Percentiles rank a stretch among this genome's conserved stretches.
Conservation (phyloP, 2,888 invertebrate species). For the Torymus tubicola region DNA sequence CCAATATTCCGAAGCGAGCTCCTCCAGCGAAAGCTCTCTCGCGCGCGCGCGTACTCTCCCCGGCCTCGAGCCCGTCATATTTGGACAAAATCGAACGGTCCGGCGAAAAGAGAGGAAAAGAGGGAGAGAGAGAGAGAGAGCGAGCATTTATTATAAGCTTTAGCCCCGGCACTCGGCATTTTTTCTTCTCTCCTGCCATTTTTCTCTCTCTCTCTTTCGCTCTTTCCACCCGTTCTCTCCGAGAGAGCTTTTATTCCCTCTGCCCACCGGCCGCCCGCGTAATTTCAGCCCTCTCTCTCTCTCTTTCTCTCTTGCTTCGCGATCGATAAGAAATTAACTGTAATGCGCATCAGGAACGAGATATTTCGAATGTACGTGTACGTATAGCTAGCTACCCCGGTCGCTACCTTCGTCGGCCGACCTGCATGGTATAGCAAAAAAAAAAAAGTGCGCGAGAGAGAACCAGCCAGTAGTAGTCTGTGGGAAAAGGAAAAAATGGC, state of each 20-base stretch:
- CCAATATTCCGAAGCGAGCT: slow-evolving; percentile 75
- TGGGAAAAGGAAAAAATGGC: slow-evolving; percentile 29
- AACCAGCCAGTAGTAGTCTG: slow-evolving; percentile 6
- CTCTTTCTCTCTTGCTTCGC: slow-evolving; percentile 54
- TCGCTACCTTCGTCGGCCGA: too few relatives aligned
- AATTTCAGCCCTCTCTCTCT: slow-evolving; percentile 39
- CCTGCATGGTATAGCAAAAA: background rate
- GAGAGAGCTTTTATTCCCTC: slow-evolving; percentile 25
- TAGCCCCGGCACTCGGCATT: slow-evolving; percentile 54
- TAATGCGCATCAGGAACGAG: slow-evolving; percentile 55
- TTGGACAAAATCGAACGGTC: slow-evolving; percentile 74
- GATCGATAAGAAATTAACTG: slow-evolving; percentile 62
- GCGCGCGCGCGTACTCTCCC: background rate
- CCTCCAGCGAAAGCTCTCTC: slow-evolving; percentile 67
- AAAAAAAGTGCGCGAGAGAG: slow-evolving; percentile 5
- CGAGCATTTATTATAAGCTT: slow-evolving; percentile 74
- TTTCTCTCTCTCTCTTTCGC: slow-evolving; percentile 39
- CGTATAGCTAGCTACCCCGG: too few relatives aligned
- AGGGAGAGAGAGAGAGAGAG: slow-evolving; percentile 22
- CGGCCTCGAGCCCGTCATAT: slow-evolving; percentile 73
- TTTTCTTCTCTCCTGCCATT: slow-evolving; percentile 52
- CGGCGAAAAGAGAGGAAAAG: slow-evolving; percentile 57
- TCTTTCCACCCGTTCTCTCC: slow-evolving; percentile 38
- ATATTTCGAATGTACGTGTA: slow-evolving; percentile 44
- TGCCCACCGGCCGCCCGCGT: slow-evolving; percentile 7